Conservation (phyloP, 1,140 invertebrate genomes). For the Scaptomyza hsui region DNA sequence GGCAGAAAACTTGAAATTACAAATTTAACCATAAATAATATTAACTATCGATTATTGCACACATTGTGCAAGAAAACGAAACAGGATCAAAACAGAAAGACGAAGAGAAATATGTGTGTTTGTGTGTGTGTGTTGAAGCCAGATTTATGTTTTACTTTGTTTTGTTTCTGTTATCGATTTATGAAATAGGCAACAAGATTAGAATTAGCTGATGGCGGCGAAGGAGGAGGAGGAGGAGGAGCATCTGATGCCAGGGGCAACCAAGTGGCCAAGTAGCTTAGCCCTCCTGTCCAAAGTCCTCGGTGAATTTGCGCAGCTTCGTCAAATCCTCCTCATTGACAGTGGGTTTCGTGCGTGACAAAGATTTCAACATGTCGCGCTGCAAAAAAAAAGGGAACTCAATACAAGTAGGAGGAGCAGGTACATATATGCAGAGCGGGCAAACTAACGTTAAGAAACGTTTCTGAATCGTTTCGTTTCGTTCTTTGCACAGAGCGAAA, state of each 20-base stretch:
- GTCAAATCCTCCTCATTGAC: conserved; percentile 98
- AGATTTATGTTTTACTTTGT: neutral
- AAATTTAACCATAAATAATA: conserved; percentile 40
- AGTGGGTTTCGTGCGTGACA: conserved; percentile 97
- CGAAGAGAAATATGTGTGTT: conserved; percentile 19
- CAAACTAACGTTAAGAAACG: too few species aligned
- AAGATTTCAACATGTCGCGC: conserved; percentile 97
- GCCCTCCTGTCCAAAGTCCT: conserved; percentile 99
- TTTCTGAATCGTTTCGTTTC: too few species aligned
- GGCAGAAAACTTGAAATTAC: conserved; percentile 48
- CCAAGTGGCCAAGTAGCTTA: conserved; percentile 84
- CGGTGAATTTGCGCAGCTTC: conserved; percentile 97
- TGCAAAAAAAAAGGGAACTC: too few species aligned
- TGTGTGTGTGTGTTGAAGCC: conserved; percentile 3
- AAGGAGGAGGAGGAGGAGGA: too few species aligned
- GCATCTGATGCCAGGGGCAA: neutral
- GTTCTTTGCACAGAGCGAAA: too few species aligned
- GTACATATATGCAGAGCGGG: too few species aligned
- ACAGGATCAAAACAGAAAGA: conserved; percentile 23
- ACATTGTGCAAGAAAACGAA: too few species aligned
- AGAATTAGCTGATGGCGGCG: conserved; percentile 71
- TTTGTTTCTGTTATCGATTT: conserved; percentile 46
- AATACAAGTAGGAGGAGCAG: too few species aligned
- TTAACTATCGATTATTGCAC: conserved; percentile 8
- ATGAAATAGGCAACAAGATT: conserved; percentile 78